These are phyloP conservation scores for Bos indicus DNA, from an alignment of 2,113 vertebrate species.

Conservation along the genomic window DNA sequence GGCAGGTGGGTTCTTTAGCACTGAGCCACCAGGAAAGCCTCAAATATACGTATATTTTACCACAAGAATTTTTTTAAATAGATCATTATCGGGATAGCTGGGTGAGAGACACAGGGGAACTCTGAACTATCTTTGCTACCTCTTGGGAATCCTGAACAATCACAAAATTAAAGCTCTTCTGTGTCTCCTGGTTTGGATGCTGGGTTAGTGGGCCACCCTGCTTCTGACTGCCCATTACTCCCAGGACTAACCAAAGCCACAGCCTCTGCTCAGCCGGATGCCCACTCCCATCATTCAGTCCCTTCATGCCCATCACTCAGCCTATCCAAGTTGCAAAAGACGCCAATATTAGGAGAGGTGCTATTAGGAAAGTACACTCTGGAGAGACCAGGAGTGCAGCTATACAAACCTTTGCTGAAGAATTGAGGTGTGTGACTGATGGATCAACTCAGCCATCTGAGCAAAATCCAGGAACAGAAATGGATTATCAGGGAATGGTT, in stretches of 20 bases:
- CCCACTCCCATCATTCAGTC: background rate
- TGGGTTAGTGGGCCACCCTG: background rate
- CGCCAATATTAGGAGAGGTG: background rate
- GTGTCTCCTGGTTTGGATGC: background rate
- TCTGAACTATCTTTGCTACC: background rate
- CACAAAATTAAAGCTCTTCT: background rate
- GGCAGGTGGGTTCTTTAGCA: background rate
- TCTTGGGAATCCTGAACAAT: background rate
- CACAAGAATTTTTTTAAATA: background rate
- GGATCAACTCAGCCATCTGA: background rate
- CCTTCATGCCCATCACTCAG: background rate
- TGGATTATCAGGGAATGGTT: accelerated
- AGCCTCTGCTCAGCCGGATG: background rate
- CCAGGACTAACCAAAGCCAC: background rate
- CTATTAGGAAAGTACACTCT: background rate
- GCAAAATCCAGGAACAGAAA: background rate
- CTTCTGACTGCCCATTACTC: background rate
- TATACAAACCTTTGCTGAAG: background rate
- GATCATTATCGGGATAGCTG: too few relatives aligned
- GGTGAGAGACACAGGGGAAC: background rate
- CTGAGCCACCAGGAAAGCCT: background rate
- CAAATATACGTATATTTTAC: background rate
- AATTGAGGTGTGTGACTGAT: background rate
- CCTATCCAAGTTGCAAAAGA: background rate
- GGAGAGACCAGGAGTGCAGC: background rate